Conservation (phyloP, 2,797 vertebrate species). For the Bovichtus diacanthus region DNA sequence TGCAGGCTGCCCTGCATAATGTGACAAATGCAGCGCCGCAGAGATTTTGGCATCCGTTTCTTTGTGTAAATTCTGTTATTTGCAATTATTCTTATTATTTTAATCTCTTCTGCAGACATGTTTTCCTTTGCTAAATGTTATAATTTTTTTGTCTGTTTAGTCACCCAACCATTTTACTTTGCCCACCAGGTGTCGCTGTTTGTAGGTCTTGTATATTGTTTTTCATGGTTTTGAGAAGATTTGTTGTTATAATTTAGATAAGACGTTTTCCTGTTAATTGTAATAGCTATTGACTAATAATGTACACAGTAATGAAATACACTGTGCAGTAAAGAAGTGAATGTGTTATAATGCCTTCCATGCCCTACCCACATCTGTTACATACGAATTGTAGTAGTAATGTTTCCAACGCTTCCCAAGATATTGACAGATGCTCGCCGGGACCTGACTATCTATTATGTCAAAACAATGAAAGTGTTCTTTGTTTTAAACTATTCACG, state of each 20-base stretch:
- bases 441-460: too few species aligned
- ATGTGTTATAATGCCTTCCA: too few species aligned
- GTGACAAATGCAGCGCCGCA: accelerated
- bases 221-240: too few species aligned
- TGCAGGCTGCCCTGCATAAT: neutral
- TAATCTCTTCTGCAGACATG: too few species aligned
- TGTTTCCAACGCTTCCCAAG: too few species aligned
- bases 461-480: too few species aligned
- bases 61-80: neutral
- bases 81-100: too few species aligned
- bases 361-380: neutral
- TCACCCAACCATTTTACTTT: neutral
- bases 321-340: too few species aligned
- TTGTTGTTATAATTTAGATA: neutral
- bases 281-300: neutral
- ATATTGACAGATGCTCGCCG: too few species aligned
- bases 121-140: neutral
- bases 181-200: neutral
- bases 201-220: neutral
- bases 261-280: neutral
- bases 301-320: accelerated
- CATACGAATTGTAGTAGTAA: too few species aligned
- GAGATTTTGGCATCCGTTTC: neutral
- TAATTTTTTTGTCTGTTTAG: too few species aligned
- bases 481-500: too few species aligned